A percentile compares a stretch with the other conserved stretches of the same genome.
These are phyloP conservation scores for Pelobates fuscus DNA, from an alignment of 2,113 vertebrate species.

Conservation along the genomic window DNA sequence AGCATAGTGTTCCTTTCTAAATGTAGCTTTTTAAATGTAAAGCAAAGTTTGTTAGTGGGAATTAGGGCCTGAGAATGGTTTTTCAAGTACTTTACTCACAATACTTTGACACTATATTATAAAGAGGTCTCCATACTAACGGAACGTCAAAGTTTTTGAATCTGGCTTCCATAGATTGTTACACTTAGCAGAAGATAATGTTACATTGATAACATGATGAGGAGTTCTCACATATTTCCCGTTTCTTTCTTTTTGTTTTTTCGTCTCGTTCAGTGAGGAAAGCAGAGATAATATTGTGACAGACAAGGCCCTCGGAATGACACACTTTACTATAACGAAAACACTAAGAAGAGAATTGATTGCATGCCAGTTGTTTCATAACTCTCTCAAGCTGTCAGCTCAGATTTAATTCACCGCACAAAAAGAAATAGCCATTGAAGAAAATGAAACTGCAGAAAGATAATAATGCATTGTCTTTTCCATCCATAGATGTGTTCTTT, in stretches of 20 bases:
- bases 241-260: conserved; percentile 10
- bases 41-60: too few species aligned
- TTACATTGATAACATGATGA: conserved; percentile 18
- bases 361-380: conserved; percentile 50
- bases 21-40: too few species aligned
- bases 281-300: conserved; percentile 33
- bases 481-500: neutral
- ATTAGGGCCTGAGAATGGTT: conserved; percentile 13
- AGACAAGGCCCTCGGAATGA: conserved; percentile 42
- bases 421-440: conserved; percentile 40
- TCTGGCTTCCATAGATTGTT: neutral
- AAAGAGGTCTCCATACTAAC: neutral
- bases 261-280: neutral
- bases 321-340: conserved; percentile 46
- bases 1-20: too few species aligned
- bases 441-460: conserved; percentile 22
- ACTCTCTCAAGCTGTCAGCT: conserved; percentile 49
- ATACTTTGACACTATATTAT: conserved; percentile 17
- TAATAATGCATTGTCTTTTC: conserved; percentile 26
- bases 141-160: conserved; percentile 3
- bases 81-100: conserved; percentile 7
- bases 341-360: conserved; percentile 48
- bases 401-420: conserved; percentile 45
- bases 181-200: conserved; percentile 7
- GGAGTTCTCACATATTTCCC: conserved; percentile 10